Evolutionary conservation across 2,797 vertebrate species (phyloP).

Genomic region (Macroramphosus scolopax): DNA sequence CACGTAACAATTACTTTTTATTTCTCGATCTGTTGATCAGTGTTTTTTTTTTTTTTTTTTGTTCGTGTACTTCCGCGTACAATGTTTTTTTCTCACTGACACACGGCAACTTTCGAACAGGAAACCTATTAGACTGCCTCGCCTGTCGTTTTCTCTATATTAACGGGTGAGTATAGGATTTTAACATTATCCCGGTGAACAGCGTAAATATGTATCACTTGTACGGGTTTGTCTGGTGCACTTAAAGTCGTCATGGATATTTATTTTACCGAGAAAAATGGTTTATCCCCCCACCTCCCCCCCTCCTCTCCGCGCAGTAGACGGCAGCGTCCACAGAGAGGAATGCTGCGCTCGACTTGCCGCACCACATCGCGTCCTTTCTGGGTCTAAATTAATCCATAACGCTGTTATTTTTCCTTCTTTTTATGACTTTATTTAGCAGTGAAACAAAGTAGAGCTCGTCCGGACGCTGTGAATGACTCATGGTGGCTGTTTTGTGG

Average conservation of each 20-base stretch:
- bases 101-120: constrained; percentile 76
- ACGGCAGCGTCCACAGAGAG: constrained; percentile 40
- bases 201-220: background rate
- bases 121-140: constrained; percentile 60
- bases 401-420: background rate
- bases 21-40: background rate
- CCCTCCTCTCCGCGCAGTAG: no score
- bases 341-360: constrained; percentile 57
- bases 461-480: no score
- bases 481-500: background rate
- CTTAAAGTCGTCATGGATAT: constrained; percentile 7
- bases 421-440: background rate
- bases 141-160: constrained; percentile 39
- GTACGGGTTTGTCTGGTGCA: background rate
- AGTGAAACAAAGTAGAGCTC: no score
- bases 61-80: constrained; percentile 77
- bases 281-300: background rate
- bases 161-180: constrained; percentile 52
- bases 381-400: background rate
- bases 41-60: constrained; percentile 22
- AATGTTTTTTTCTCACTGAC: constrained; percentile 70
- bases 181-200: background rate
- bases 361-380: no score
- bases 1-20: no score
- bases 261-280: constrained; percentile 41